These are phyloP conservation scores for Orchesella flavescens DNA, from an alignment of 2,888 invertebrate species.

Conservation along the genomic window DNA sequence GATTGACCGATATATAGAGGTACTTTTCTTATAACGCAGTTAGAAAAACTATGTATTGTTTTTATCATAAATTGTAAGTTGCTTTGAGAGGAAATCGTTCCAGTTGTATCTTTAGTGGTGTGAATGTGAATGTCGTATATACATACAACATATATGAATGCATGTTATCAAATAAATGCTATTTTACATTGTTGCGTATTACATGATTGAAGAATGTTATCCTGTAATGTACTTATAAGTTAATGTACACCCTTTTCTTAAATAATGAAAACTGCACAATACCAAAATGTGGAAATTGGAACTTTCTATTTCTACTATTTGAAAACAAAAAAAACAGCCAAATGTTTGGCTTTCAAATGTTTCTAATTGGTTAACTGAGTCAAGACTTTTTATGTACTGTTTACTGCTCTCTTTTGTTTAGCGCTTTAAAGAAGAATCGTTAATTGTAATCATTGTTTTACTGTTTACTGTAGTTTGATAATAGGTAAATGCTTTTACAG, in stretches of 20 bases:
- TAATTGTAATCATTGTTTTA: no score
- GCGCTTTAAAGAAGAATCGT: no score
- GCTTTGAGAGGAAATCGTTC: constrained; percentile 40
- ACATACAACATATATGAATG: neutral
- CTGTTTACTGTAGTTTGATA: no score
- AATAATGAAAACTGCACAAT: neutral
- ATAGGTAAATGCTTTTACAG: no score
- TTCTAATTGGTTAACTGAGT: no score
- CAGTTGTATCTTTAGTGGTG: constrained; percentile 2
- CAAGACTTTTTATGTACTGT: no score
- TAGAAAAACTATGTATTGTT: constrained; percentile 28
- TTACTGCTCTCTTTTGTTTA: no score
- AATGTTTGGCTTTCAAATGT: no score
- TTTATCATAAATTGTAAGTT: constrained; percentile 1
- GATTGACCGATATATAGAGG: constrained; percentile 30
- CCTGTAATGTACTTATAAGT: neutral
- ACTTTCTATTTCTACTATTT: no score
- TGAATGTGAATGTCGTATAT: neutral
- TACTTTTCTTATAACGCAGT: constrained; percentile 53
- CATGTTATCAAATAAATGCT: neutral
- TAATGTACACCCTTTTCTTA: constrained; percentile 22
- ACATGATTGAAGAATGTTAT: neutral
- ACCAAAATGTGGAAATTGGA: no score
- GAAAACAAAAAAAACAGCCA: no score
- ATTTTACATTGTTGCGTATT: constrained; percentile 33